A percentile compares a stretch with the other conserved stretches of the same genome.
Evolutionary conservation across 2,888 invertebrate genomes (phyloP).

Genomic region (Fragum sueziense): DNA sequence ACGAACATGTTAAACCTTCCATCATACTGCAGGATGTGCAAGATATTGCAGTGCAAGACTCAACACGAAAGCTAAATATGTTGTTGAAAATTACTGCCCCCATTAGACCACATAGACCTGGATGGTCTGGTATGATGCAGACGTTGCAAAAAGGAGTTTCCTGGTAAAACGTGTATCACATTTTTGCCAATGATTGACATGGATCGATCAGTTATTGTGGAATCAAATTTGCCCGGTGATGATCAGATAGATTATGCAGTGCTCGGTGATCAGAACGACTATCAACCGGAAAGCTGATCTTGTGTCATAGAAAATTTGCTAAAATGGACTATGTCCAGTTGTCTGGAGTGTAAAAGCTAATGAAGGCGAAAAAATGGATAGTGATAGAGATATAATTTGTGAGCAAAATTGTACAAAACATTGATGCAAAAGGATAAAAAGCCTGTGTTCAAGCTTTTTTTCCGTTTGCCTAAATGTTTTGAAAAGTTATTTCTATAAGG

Average conservation of each 20-base stretch:
- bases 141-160: too few relatives aligned
- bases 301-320: conserved; percentile 54
- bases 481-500: too few relatives aligned
- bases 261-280: too few relatives aligned
- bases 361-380: conserved; percentile 6
- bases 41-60: neutral
- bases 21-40: neutral
- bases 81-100: neutral
- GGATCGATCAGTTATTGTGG: neutral
- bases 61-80: neutral
- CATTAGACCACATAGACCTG: neutral
- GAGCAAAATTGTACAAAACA: too few relatives aligned
- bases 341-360: neutral
- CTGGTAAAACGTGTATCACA: neutral
- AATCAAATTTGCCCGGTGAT: too few relatives aligned
- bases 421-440: too few relatives aligned
- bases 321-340: too few relatives aligned
- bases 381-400: too few relatives aligned
- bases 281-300: too few relatives aligned
- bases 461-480: too few relatives aligned
- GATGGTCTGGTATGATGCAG: conserved; percentile 22
- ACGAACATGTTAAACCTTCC: neutral
- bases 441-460: too few relatives aligned
- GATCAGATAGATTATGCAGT: too few relatives aligned
- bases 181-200: conserved; percentile 17